Percentiles rank a stretch among this genome's conserved stretches.
Conservation (phyloP, 2,113 vertebrate species). For the Cichladusa arquata region DNA sequence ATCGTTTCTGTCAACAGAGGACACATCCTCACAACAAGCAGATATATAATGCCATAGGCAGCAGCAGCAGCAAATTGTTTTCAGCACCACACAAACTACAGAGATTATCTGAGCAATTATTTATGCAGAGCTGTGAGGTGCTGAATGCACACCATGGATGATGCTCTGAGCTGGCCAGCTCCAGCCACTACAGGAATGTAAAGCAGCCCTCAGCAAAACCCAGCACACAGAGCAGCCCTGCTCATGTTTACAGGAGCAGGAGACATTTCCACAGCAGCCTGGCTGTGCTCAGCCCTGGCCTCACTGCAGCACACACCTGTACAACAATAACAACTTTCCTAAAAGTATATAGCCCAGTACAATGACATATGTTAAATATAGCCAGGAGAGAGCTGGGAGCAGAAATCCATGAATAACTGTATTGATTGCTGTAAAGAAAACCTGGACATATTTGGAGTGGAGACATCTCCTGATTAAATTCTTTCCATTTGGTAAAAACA, state of each 20-base stretch:
- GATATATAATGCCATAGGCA: background rate
- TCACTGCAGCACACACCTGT: background rate
- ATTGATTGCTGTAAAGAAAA: conserved; percentile 41
- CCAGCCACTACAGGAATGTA: background rate
- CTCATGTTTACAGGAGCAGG: background rate
- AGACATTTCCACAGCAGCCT: background rate
- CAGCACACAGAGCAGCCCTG: background rate
- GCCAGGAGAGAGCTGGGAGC: background rate
- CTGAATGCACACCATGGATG: background rate
- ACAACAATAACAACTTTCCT: background rate
- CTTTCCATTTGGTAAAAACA: background rate
- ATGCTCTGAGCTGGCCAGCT: background rate
- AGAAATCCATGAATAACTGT: conserved; percentile 37
- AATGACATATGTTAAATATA: conserved; percentile 18
- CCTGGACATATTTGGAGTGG: background rate
- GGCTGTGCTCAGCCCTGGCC: background rate
- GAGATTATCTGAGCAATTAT: background rate
- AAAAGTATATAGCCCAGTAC: background rate
- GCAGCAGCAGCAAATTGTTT: background rate
- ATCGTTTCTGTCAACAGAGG: background rate
- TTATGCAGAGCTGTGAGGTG: background rate
- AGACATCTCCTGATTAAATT: background rate
- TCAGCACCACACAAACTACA: background rate
- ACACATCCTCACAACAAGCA: fast-evolving
- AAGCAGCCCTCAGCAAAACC: background rate